A percentile compares a stretch with the other conserved stretches of the same genome.
Evolutionary conservation across 1,140 invertebrate species (phyloP).

Genomic region (Habropoda laboriosa): DNA sequence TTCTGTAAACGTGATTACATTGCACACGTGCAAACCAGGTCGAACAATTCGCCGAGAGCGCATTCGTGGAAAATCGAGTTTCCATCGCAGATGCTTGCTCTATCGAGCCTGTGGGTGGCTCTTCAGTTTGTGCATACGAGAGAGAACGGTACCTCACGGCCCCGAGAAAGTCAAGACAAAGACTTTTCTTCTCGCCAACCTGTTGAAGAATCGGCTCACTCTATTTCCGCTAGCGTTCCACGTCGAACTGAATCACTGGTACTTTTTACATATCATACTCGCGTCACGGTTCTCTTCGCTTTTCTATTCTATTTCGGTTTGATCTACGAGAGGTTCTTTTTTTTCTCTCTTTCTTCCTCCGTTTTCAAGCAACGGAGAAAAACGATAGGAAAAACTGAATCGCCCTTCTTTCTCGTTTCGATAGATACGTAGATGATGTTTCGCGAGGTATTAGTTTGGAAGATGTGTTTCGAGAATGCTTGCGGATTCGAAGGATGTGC

Average conservation of each 20-base stretch:
- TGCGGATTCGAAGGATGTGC: too few relatives aligned
- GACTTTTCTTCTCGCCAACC: slow-evolving; percentile 70
- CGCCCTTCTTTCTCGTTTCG: too few relatives aligned
- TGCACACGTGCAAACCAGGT: slow-evolving; percentile 61
- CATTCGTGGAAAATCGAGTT: slow-evolving; percentile 75
- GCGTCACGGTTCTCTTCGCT: neutral
- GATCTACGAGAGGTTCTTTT: neutral
- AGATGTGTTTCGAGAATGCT: too few relatives aligned
- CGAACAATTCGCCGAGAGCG: slow-evolving; percentile 66
- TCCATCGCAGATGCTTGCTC: slow-evolving; percentile 71
- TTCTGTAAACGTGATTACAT: slow-evolving; percentile 67
- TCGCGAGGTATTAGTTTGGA: too few relatives aligned
- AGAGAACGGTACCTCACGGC: slow-evolving; percentile 40
- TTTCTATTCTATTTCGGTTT: neutral
- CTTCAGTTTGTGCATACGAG: slow-evolving; percentile 59
- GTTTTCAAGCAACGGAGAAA: too few relatives aligned
- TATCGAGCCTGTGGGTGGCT: slow-evolving; percentile 50
- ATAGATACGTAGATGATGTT: too few relatives aligned
- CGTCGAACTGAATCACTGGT: slow-evolving; percentile 18
- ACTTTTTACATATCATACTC: neutral
- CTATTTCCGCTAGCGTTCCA: slow-evolving; percentile 27
- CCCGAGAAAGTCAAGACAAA: slow-evolving; percentile 69
- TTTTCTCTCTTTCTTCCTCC: too few relatives aligned
- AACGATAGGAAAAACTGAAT: too few relatives aligned
- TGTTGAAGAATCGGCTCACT: slow-evolving; percentile 69